phyloP scores from a whole-genome alignment of 2,797 vertebrate species.

The Fistularia commersonii region DNA sequence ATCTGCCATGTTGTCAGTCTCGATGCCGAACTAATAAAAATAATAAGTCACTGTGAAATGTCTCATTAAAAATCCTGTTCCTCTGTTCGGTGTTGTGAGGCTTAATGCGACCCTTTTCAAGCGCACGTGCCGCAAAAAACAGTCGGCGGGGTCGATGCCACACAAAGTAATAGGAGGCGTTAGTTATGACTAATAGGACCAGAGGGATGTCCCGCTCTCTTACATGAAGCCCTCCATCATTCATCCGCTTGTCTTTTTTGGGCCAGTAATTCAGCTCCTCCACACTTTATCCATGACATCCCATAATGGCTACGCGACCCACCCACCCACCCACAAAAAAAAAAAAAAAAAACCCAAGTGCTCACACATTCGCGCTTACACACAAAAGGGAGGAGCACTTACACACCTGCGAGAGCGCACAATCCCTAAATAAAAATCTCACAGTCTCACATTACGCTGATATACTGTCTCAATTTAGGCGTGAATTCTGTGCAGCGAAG shows the following conservation, averaged over 20 bases:
- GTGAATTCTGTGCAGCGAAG: conserved; percentile 42
- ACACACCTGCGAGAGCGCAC: conserved; percentile 31
- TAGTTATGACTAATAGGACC: conserved; percentile 19
- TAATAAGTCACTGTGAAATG: background rate
- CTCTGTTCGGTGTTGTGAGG: no score
- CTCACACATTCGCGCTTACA: conserved; percentile 20
- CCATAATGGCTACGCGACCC: conserved; percentile 1
- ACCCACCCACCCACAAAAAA: no score
- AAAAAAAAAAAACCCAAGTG: no score
- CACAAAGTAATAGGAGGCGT: conserved; percentile 21
- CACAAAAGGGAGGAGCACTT: no score
- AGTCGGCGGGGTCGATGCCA: conserved; percentile 9
- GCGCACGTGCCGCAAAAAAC: conserved; percentile 30
- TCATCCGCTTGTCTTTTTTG: conserved; percentile 36
- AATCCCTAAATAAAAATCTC: conserved; percentile 36
- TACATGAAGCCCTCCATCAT: conserved; percentile 36
- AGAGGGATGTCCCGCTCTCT: conserved; percentile 12
- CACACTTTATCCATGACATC: background rate
- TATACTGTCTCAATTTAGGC: conserved; percentile 54
- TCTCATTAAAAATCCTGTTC: conserved; percentile 2
- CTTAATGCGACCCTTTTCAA: conserved; percentile 2
- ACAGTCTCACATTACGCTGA: conserved; percentile 58
- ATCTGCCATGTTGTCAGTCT: background rate
- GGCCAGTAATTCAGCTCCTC: no score
- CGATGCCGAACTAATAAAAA: background rate